phyloP scores from a whole-genome alignment of 2,797 vertebrate species.

The Mormyrops attenuatus region DNA sequence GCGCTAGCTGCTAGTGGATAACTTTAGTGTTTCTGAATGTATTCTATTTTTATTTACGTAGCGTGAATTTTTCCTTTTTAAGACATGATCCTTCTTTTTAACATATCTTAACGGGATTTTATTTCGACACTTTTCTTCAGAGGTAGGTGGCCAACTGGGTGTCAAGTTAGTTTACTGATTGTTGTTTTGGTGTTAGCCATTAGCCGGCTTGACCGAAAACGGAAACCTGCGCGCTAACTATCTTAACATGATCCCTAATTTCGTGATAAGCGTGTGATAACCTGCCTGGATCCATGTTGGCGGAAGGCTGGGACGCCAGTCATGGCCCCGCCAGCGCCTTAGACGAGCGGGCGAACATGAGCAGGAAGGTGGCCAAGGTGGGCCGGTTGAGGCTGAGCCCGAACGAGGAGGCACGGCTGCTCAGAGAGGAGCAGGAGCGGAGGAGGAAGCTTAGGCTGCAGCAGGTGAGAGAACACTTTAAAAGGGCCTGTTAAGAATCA shows the following conservation, averaged over 20 bases:
- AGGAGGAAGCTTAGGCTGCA: slow-evolving; percentile 82
- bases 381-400: slow-evolving; percentile 72
- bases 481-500: background rate
- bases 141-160: background rate
- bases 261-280: background rate
- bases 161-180: background rate
- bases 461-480: slow-evolving; percentile 63
- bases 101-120: background rate
- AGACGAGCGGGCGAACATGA: slow-evolving; percentile 58
- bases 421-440: slow-evolving; percentile 81
- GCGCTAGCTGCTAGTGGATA: background rate
- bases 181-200: background rate
- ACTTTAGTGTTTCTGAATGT: background rate
- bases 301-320: background rate
- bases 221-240: background rate
- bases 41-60: background rate
- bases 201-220: background rate
- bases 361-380: slow-evolving; percentile 60
- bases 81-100: background rate
- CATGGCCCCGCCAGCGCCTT: background rate
- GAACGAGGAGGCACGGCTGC: slow-evolving; percentile 80
- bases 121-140: background rate
- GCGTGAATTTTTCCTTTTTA: background rate
- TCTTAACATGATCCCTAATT: background rate
- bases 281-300: background rate